phyloP scores from a whole-genome alignment of 2,113 vertebrate genomes.

The Sardina pilchardus region DNA sequence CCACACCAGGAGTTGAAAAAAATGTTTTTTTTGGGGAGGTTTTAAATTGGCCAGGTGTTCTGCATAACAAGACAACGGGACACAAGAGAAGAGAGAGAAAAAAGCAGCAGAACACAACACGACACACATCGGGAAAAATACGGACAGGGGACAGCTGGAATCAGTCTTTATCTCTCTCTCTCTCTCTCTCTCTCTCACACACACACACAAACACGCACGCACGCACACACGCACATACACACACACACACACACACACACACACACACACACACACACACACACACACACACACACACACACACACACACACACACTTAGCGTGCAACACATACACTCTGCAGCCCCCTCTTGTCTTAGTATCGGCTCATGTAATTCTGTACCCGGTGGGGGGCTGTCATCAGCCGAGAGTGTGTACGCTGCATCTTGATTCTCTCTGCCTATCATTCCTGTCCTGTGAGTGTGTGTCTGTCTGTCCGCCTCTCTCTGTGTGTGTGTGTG shows the following conservation, averaged over 20 bases:
- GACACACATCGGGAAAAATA: background rate
- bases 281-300: background rate
- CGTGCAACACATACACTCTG: background rate
- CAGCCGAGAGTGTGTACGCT: too few relatives aligned
- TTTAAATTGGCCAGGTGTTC: background rate
- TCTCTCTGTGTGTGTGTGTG: background rate
- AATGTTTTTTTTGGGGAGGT: too few relatives aligned
- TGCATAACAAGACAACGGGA: background rate
- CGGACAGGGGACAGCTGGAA: too few relatives aligned
- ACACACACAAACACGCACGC: background rate
- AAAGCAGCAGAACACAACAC: background rate
- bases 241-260: background rate
- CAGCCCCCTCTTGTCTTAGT: too few relatives aligned
- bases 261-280: background rate
- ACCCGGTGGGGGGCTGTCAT: too few relatives aligned
- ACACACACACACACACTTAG: slow-evolving; percentile 14
- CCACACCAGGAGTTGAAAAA: background rate
- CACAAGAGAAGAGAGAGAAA: background rate
- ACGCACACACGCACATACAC: background rate
- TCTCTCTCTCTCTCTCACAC: too few relatives aligned
- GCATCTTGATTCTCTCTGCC: too few relatives aligned
- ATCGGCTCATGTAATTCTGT: too few relatives aligned
- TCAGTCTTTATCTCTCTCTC: too few relatives aligned
- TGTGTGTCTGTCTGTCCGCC: background rate
- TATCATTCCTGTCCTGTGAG: too few relatives aligned